Percentiles rank a stretch among this genome's conserved stretches.
Evolutionary conservation across 2,888 invertebrate species (phyloP).

Genomic region (Selenia dentaria): DNA sequence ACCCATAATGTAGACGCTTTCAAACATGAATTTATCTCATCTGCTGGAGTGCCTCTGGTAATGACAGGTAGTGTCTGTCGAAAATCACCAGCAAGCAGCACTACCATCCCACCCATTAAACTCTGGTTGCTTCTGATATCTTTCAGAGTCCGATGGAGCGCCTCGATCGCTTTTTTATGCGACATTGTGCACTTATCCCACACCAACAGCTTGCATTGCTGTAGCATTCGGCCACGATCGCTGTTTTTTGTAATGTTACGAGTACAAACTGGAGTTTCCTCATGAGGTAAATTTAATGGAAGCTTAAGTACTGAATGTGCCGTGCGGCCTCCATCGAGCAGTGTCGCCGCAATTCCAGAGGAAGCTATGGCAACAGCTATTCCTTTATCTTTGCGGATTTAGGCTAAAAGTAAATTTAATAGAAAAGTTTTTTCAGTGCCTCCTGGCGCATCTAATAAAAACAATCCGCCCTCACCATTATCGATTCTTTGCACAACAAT

Average conservation of each 20-base stretch:
- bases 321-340: slow-evolving; percentile 23
- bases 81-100: too few species aligned
- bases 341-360: slow-evolving; percentile 25
- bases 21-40: too few species aligned
- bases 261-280: slow-evolving; percentile 33
- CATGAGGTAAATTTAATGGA: slow-evolving; percentile 29
- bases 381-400: too few species aligned
- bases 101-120: too few species aligned
- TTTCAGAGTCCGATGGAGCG: too few species aligned
- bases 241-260: slow-evolving; percentile 34
- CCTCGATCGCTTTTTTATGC: too few species aligned
- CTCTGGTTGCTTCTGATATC: too few species aligned
- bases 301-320: slow-evolving; percentile 31
- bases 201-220: slow-evolving; percentile 31
- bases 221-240: slow-evolving; percentile 27
- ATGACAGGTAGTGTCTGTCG: too few species aligned
- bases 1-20: too few species aligned
- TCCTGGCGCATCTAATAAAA: slow-evolving; percentile 22
- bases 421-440: too few species aligned
- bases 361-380: slow-evolving; percentile 29
- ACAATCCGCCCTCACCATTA: slow-evolving; percentile 3
- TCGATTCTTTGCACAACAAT: not conserved
- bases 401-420: too few species aligned
- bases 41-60: too few species aligned
- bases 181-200: slow-evolving; percentile 41